Evolutionary conservation across 2,113 vertebrate species (phyloP).

Genomic region (Pteronura brasiliensis): DNA sequence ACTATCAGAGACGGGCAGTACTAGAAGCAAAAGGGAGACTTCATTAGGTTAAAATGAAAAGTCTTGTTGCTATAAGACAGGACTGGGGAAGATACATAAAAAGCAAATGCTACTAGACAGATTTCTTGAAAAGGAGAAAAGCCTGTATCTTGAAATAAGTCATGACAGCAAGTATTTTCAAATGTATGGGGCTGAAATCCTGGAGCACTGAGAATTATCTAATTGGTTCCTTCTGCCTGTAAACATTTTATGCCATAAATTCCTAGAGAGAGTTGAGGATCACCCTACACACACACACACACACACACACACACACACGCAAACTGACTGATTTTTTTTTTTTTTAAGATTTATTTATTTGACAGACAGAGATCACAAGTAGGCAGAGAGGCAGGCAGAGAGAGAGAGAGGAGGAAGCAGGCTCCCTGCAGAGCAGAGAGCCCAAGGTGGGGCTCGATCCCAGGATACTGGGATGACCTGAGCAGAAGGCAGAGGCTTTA

Average conservation of each 20-base stretch:
- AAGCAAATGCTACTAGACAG: not conserved
- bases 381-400: no score
- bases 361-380: no score
- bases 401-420: no score
- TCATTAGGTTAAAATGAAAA: not conserved
- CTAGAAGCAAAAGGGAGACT: not conserved
- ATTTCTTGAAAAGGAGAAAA: not conserved
- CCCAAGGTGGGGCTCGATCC: no score
- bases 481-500: no score
- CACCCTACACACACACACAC: not conserved
- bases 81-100: not conserved
- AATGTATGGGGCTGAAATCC: not conserved
- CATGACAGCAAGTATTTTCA: constrained; percentile 11
- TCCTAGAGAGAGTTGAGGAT: constrained; percentile 3
- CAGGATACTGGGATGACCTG: no score
- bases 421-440: no score
- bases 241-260: constrained; percentile 5
- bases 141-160: not conserved
- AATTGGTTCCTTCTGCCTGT: not conserved
- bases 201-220: not conserved
- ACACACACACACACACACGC: not conserved
- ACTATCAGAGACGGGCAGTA: not conserved
- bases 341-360: no score
- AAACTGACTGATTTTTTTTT: not conserved
- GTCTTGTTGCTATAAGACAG: not conserved